Evolutionary conservation across 1,140 invertebrate species (phyloP), one percentile per base, ranked within the genome.

Genomic region (Bilobella aurantiaca): DNA sequence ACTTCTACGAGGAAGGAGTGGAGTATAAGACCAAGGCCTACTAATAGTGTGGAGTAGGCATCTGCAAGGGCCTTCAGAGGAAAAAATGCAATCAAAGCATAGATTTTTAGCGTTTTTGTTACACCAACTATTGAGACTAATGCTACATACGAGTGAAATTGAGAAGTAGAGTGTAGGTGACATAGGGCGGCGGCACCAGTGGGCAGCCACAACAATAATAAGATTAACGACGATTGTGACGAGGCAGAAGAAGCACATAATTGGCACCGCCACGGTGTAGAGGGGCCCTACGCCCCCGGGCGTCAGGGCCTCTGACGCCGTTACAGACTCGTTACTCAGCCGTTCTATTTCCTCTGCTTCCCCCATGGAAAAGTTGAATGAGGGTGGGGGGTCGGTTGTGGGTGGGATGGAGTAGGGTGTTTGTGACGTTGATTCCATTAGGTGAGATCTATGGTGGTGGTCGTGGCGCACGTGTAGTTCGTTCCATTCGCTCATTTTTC

Each of bases 141-240:
- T 42, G 8, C 8, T 8, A 42, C 18, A 18, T 42, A 18, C 81
- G 34, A 85, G 74, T 70, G 83, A 84, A 1, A 85, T 71, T 67
- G 80, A 82, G 64, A 85, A 82, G 60, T 81, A 78, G 1, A 85
- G 74, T 5, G 83, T 84, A 1, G 83, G 81, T 1, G 82, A 81
- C 60, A 84, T 73, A 0, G 81, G 79, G 29, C 78, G 73, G 56
- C 80, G 73, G 12, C 85, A 79, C 81, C 82, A 84, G 31, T 76
- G 75, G 5, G 79, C 77, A 58, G 81, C 78, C 3, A 78, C 65
- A 3, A 84, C 75, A 21, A 84, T 79, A 12, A 80, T 71, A 0
- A 81, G 66, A 73, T 85, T 85, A 47, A 82, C 75, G 3, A 77
- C 28, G 37, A 82, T 73, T 0, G 82, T 80, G 12, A 81, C 63